These are phyloP conservation scores for Proisotoma minuta DNA, from an alignment of 2,888 invertebrate genomes.

Conservation along the genomic window DNA sequence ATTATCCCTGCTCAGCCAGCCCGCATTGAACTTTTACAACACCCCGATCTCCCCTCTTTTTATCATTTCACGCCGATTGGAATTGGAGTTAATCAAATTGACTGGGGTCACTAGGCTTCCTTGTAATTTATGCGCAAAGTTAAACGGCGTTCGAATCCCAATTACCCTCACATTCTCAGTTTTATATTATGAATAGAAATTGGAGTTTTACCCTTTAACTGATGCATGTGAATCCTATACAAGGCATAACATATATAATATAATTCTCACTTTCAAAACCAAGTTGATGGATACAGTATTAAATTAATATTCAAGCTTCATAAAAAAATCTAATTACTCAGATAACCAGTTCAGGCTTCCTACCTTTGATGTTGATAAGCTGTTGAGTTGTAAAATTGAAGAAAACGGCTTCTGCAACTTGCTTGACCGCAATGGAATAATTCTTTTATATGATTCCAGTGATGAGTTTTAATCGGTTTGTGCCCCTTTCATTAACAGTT, in stretches of 20 bases:
- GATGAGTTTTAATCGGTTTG: slow-evolving; percentile 14
- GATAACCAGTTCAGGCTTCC: slow-evolving; percentile 18
- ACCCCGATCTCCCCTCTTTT: slow-evolving; percentile 10
- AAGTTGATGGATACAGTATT: too few relatives aligned
- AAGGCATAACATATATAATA: too few relatives aligned
- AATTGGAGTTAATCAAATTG: slow-evolving; percentile 39
- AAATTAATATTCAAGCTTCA: slow-evolving; percentile 36
- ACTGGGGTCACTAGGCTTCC: slow-evolving; percentile 43
- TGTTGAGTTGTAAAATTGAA: slow-evolving; percentile 18
- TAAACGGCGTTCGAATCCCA: slow-evolving; percentile 15
- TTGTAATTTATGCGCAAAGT: slow-evolving; percentile 29
- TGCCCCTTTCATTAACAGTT: slow-evolving; percentile 11
- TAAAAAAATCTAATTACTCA: slow-evolving; percentile 37
- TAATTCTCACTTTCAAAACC: too few relatives aligned
- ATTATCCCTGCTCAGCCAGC: slow-evolving; percentile 31
- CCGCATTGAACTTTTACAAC: slow-evolving; percentile 42
- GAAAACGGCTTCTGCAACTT: slow-evolving; percentile 12
- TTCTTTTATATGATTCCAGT: neutral
- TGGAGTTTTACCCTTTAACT: neutral
- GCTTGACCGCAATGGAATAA: slow-evolving; percentile 5
- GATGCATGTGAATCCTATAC: neutral
- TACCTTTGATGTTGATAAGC: slow-evolving; percentile 7
- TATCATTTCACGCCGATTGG: slow-evolving; percentile 11
- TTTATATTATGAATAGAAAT: neutral
- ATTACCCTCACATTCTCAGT: slow-evolving; percentile 1